Conservation (phyloP, 2,888 invertebrate species). For the Drosophila peninsularis region DNA sequence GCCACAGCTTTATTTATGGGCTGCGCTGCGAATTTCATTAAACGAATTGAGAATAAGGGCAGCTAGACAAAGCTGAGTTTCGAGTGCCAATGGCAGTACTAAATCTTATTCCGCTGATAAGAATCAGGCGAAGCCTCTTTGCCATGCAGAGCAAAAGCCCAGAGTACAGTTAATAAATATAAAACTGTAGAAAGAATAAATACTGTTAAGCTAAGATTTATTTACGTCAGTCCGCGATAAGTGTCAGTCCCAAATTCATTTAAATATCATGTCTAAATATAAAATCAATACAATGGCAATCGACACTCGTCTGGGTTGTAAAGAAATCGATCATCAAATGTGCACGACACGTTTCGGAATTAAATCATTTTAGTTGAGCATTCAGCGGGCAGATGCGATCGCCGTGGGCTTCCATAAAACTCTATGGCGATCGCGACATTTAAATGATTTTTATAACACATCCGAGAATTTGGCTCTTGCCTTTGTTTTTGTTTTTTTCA, state of each 20-base stretch:
- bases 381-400: constrained; percentile 22
- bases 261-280: constrained; percentile 21
- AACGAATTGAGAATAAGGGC: constrained; percentile 51
- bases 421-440: constrained; percentile 44
- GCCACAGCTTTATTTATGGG: constrained; percentile 76
- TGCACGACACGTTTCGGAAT: constrained; percentile 81
- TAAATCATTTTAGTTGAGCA: constrained; percentile 82
- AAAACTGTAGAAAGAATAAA: not conserved
- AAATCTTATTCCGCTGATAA: constrained; percentile 2
- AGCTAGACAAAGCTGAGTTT: constrained; percentile 27
- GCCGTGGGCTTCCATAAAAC: constrained; percentile 41
- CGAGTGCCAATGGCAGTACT: not conserved
- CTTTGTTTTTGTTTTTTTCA: constrained; percentile 21
- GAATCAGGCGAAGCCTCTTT: not conserved
- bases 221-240: not conserved
- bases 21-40: constrained; percentile 33
- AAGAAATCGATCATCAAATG: constrained; percentile 69
- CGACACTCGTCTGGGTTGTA: constrained; percentile 26
- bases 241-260: constrained; percentile 1
- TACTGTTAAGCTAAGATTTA: not conserved
- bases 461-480: constrained; percentile 37
- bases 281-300: constrained; percentile 14
- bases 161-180: not conserved
- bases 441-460: constrained; percentile 80
- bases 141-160: not conserved